Conservation (phyloP, 2,888 invertebrate genomes). For the Carabus problematicus region DNA sequence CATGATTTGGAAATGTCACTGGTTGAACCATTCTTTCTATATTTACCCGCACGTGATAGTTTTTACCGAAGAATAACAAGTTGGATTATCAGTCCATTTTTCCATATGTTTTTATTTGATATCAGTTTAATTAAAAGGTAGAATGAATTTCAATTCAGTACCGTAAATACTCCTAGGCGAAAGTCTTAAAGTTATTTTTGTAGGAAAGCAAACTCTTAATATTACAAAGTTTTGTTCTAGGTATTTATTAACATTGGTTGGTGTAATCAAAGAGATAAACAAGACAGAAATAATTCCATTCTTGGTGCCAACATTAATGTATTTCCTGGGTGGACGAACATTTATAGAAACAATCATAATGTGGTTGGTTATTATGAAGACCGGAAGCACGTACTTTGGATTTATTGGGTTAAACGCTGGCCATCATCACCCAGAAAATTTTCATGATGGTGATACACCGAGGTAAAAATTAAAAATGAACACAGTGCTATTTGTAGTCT, state of each 20-base stretch:
- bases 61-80: slow-evolving; percentile 62
- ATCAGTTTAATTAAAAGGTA: slow-evolving; percentile 54
- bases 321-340: slow-evolving; percentile 53
- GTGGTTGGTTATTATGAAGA: slow-evolving; percentile 65
- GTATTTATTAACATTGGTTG: slow-evolving; percentile 9
- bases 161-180: no score
- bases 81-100: slow-evolving; percentile 61
- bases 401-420: slow-evolving; percentile 73
- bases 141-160: slow-evolving; percentile 5
- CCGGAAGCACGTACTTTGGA: slow-evolving; percentile 67
- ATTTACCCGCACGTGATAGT: slow-evolving; percentile 68
- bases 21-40: slow-evolving; percentile 72
- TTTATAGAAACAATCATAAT: slow-evolving; percentile 55
- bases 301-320: slow-evolving; percentile 59
- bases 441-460: slow-evolving; percentile 76
- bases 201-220: no score
- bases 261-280: slow-evolving; percentile 19
- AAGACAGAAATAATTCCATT: slow-evolving; percentile 57
- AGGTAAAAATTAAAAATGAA: slow-evolving; percentile 57
- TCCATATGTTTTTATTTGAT: slow-evolving; percentile 48
- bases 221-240: slow-evolving; percentile 5
- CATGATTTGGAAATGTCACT: slow-evolving; percentile 76
- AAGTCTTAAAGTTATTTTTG: no score
- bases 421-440: slow-evolving; percentile 79
- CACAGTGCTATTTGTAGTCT: not conserved